Evolutionary conservation across 1,140 invertebrate genomes (phyloP).

Genomic region (Brachionus rotundiformis): DNA sequence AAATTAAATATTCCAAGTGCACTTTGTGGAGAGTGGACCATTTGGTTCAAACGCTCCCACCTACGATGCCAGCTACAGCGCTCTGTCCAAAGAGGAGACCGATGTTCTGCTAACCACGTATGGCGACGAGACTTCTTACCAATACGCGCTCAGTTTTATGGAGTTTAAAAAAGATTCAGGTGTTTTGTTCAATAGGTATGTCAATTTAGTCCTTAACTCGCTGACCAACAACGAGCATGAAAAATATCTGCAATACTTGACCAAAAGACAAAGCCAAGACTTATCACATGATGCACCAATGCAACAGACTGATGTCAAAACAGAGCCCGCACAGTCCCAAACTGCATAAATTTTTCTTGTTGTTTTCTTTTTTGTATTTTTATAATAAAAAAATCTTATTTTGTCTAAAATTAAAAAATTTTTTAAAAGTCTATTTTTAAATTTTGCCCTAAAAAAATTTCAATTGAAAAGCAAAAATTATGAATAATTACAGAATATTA

Average conservation of each 20-base stretch:
- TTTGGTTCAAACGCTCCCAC: slow-evolving; percentile 91
- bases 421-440: neutral
- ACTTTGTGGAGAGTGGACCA: slow-evolving; percentile 87
- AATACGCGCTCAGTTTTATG: slow-evolving; percentile 76
- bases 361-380: slow-evolving; percentile 10
- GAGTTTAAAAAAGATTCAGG: slow-evolving; percentile 44
- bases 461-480: no score
- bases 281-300: neutral
- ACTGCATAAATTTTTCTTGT: neutral
- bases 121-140: slow-evolving; percentile 81
- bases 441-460: neutral
- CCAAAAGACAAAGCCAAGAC: slow-evolving; percentile 12
- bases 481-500: no score
- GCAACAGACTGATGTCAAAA: neutral
- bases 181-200: slow-evolving; percentile 30
- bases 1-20: slow-evolving; percentile 66
- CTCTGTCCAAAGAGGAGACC: slow-evolving; percentile 86
- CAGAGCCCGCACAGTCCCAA: neutral
- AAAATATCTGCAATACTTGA: slow-evolving; percentile 31
- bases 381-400: neutral
- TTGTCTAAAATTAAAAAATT: neutral
- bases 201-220: slow-evolving; percentile 23
- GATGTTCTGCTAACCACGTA: slow-evolving; percentile 87
- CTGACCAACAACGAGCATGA: slow-evolving; percentile 46
- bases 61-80: slow-evolving; percentile 91